These are phyloP conservation scores for Pocillopora verrucosa DNA, from an alignment of 64 coral and sea anemone species.

Conservation along the genomic window DNA sequence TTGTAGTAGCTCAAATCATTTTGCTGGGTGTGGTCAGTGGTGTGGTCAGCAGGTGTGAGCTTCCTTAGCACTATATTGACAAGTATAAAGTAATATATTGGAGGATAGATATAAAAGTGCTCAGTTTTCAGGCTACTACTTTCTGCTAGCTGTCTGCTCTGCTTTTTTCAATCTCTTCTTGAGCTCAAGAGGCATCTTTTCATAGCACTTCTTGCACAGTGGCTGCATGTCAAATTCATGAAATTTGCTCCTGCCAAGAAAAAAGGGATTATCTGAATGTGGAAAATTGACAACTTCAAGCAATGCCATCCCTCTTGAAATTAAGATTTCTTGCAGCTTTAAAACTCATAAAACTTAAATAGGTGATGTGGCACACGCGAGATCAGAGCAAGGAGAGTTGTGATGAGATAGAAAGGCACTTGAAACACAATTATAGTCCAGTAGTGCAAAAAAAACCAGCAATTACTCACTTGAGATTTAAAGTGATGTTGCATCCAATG, in stretches of 20 bases:
- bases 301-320: neutral
- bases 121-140: neutral
- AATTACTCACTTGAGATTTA: constrained; percentile 77
- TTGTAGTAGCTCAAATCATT: no score
- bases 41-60: no score
- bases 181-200: constrained; percentile 97
- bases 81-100: neutral
- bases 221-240: constrained; percentile 99
- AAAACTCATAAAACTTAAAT: no score
- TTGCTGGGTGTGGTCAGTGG: no score
- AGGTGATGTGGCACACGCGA: no score
- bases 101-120: neutral
- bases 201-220: constrained; percentile 97
- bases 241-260: constrained; percentile 85
- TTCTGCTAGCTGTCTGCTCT: constrained; percentile 56
- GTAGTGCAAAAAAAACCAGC: neutral
- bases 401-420: no score
- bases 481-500: constrained; percentile 83
- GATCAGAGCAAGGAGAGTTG: no score
- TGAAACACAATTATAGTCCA: no score
- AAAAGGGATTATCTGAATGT: neutral
- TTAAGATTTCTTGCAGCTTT: no score
- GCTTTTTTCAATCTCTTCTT: constrained; percentile 93
- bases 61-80: neutral
- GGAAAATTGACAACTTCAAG: neutral